Evolutionary conservation across 2,888 invertebrate genomes (phyloP).

Genomic region (Tetragonula carbonaria): DNA sequence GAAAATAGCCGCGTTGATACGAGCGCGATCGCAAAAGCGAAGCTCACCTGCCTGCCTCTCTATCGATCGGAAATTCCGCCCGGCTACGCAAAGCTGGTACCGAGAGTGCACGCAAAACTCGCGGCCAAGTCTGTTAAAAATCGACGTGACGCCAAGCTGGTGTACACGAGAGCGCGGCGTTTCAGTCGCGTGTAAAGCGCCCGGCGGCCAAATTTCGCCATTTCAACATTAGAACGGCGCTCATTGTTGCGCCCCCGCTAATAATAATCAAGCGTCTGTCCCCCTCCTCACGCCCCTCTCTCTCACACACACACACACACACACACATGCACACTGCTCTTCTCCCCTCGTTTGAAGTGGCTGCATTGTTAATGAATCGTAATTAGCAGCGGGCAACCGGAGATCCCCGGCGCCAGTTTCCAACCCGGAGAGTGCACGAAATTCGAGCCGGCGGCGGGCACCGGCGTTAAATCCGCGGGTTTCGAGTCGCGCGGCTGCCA

Average conservation of each 20-base stretch:
- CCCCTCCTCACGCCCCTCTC: too few relatives aligned
- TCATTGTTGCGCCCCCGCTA: constrained; percentile 58
- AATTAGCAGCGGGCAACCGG: constrained; percentile 64
- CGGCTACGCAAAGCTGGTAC: neutral
- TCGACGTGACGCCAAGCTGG: neutral
- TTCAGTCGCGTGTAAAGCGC: constrained; percentile 7
- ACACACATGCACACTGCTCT: too few relatives aligned
- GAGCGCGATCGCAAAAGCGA: neutral
- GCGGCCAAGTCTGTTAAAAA: neutral
- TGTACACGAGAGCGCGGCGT: constrained; percentile 29
- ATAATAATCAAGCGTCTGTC: constrained; percentile 67
- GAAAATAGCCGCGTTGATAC: neutral
- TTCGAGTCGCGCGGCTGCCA: neutral
- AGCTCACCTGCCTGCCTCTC: neutral
- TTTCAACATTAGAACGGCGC: constrained; percentile 54
- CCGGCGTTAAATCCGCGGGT: constrained; percentile 46
- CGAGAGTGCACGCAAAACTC: neutral
- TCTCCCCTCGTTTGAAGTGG: constrained; percentile 69
- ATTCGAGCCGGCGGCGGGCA: constrained; percentile 33
- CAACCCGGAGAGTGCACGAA: constrained; percentile 41
- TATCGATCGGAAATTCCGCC: neutral
- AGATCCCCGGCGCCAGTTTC: constrained; percentile 42
- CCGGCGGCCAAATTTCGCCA: constrained; percentile 45
- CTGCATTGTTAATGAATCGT: constrained; percentile 75
- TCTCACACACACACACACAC: too few relatives aligned